Base-by-base conservation (phyloP, 2,888 invertebrate genomes). In the Penaeus monodon region DNA sequence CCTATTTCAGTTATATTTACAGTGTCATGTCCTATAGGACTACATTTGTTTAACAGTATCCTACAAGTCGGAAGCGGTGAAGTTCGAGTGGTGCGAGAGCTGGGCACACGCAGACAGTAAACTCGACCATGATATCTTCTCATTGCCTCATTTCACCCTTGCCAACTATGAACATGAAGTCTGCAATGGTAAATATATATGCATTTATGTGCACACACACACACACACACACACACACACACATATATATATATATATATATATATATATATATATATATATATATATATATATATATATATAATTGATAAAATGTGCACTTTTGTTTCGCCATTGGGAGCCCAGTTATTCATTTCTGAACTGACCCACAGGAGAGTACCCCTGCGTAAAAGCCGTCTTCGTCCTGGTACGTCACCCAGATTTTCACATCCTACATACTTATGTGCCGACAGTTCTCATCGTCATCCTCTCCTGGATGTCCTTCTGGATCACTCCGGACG, bases 391-490 rank as follows among this genome's bases (percentile, higher is more conserved):
- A 63, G 89, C 88, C 0, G 86, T 88, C 57, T 89, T 89, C 29
- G 81, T 89, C 77, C 70, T 89, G 63, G 84, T 84, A 1, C 78
- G 89, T 4, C 89, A 89, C 44, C 88, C 89, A 0, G 89, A 89
- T 76, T 89, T 89, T 80, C 89, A 89, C 83, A 89, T 89, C 80
- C 82, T 89, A 10, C 89, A 89, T 79, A 89, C 89, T 29, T 89
- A 89, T 80, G 86, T 89, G 17, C 89, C 89, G 3, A 89, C 89
- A 1, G 89, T 88, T 1, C 89, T 89, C 73, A 89, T 89, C 66
- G 89, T 89, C 66, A 89, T 85, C 44, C 89, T 89, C n/a, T 89
- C 89, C 10, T 89, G 89, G 89, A 89, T 89, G 89, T 86, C 86
- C 22, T 89, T 89, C 85, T 89, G 89, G 89, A 89, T 89, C 22